These are phyloP conservation scores for Drosophila atripex DNA, from an alignment of 2,888 invertebrate species.

Conservation along the genomic window DNA sequence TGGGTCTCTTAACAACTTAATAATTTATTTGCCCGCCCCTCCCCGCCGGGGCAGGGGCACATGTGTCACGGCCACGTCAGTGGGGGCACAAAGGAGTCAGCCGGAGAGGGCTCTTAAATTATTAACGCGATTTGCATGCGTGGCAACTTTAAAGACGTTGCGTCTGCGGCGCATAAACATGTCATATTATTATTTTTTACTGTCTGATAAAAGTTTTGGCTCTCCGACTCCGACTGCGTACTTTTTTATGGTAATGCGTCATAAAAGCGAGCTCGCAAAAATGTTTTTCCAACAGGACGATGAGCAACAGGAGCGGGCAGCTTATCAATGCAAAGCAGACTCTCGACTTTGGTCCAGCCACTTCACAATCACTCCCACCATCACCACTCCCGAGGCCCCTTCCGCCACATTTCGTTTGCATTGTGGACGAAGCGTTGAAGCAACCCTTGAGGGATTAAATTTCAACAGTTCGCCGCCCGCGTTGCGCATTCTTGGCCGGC, in stretches of 20 bases:
- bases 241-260: slow-evolving; percentile 66
- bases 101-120: slow-evolving; percentile 58
- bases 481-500: slow-evolving; percentile 72
- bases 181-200: slow-evolving; percentile 69
- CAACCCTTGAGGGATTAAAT: slow-evolving; percentile 80
- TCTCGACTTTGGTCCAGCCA: slow-evolving; percentile 60
- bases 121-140: slow-evolving; percentile 75
- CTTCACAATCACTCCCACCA: slow-evolving; percentile 47
- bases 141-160: slow-evolving; percentile 63
- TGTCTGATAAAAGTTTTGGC: slow-evolving; percentile 67
- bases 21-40: slow-evolving; percentile 62
- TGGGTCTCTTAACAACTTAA: slow-evolving; percentile 69
- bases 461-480: slow-evolving; percentile 70
- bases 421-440: slow-evolving; percentile 72
- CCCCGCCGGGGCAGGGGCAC: slow-evolving; percentile 22
- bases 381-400: not conserved
- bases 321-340: slow-evolving; percentile 81
- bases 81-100: slow-evolving; percentile 8
- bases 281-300: slow-evolving; percentile 52
- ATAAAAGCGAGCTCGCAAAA: slow-evolving; percentile 47
- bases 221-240: slow-evolving; percentile 47
- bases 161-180: slow-evolving; percentile 73
- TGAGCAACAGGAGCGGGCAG: slow-evolving; percentile 39
- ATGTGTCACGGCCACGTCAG: slow-evolving; percentile 61
- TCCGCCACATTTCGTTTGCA: slow-evolving; percentile 21